A percentile compares a stretch with the other conserved stretches of the same genome.
phyloP scores from a whole-genome alignment of 1,140 invertebrate genomes.

The Orius insidiosus region DNA sequence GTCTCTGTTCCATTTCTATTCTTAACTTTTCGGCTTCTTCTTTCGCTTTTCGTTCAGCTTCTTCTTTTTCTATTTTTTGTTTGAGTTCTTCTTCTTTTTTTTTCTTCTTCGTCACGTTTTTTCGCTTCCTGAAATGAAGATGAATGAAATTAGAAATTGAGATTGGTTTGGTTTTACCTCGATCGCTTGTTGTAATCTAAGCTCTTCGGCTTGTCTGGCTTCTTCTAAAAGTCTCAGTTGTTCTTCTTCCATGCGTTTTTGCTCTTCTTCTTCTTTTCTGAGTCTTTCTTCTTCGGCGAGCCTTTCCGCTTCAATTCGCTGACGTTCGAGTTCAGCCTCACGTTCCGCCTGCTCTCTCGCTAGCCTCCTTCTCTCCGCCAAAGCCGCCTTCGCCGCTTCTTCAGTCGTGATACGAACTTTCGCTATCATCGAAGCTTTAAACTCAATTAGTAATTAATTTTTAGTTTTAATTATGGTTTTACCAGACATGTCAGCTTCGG shows the following conservation, averaged over 20 bases:
- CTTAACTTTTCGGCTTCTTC: constrained; percentile 61
- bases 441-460: background rate
- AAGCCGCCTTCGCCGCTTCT: constrained; percentile 73
- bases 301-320: constrained; percentile 50
- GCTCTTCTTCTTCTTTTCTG: constrained; percentile 63
- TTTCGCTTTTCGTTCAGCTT: constrained; percentile 51
- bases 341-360: constrained; percentile 72
- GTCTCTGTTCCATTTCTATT: constrained; percentile 50
- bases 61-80: constrained; percentile 54
- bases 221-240: constrained; percentile 47
- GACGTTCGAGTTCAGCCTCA: constrained; percentile 64
- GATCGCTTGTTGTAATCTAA: constrained; percentile 52
- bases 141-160: background rate
- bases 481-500: constrained; percentile 19
- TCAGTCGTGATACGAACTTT: constrained; percentile 63
- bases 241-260: constrained; percentile 57
- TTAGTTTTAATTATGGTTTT: background rate
- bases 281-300: constrained; percentile 55
- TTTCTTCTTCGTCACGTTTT: constrained; percentile 48
- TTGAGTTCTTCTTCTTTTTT: constrained; percentile 45
- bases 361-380: constrained; percentile 64
- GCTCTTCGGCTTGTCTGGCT: constrained; percentile 52
- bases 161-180: constrained; percentile 26
- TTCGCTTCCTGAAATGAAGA: constrained; percentile 33
- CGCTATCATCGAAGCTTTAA: constrained; percentile 50